Evolutionary conservation across 2,888 invertebrate genomes (phyloP), one percentile per base, ranked within the genome.

Genomic region (Heliconius ethilla): DNA sequence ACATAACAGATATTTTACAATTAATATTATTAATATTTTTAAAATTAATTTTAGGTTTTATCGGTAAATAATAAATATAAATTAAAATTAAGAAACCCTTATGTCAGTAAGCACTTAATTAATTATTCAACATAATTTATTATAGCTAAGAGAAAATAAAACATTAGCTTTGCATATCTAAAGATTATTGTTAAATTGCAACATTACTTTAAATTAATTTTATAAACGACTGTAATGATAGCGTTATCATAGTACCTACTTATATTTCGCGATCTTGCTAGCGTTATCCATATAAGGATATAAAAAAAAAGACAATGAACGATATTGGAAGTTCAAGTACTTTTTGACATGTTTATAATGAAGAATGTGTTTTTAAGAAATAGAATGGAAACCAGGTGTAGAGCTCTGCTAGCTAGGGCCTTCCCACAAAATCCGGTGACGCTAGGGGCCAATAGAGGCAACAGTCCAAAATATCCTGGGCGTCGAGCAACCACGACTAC

Each of bases 271-370:
- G 70, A 55, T 70, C 51, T 70, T 67, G 37, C 6, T 55, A 13
- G 55, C 22, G 33, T 33, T 72, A 59, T 40, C 40, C 40, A 25
- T 6, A 72, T 33, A 37, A 55, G 29, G 33, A 59, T 33, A 72
- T 72, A 72, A n/a, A 33, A 22, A 70, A 59, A 70, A 15, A 25
- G 6, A 72, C n/a, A 59, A 13, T 72, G 59, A 33, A 72, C 72
- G 72, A 72, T 72, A 72, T 72, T 33, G 33, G 55, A 33, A 72
- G 72, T 72, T 72, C 72, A 59, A 33, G 22, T 51, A 51, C 51
- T 7, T 7, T 22, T 22, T 51, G 51, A 51, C 18, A 51, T 51
- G 6, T 18, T 51, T 51, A 18, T 6, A 51, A 51, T 51, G 18
- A 51, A 51, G 51, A 18, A 6, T 13, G 13, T 6, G 0, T 51